Conservation (phyloP, 1,140 invertebrate species). For the Pseudomyrmex dendroicus region DNA sequence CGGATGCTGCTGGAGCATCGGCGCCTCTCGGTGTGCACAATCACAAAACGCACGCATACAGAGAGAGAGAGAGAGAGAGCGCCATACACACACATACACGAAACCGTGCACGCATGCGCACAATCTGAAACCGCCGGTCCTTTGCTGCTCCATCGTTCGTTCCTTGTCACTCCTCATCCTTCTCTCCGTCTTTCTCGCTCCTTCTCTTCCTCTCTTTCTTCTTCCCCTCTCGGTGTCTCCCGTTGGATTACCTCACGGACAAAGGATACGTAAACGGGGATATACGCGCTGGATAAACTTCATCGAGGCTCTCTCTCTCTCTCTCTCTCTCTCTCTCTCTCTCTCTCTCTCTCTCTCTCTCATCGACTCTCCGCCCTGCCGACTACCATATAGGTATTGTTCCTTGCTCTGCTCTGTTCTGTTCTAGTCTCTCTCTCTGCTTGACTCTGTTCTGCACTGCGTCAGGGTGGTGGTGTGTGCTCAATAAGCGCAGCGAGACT, state of each 20-base stretch:
- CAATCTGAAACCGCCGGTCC: constrained; percentile 54
- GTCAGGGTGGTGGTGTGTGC: constrained; percentile 25
- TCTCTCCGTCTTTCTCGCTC: constrained; percentile 14
- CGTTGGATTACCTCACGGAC: constrained; percentile 69
- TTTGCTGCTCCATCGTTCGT: constrained; percentile 29
- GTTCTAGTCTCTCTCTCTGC: constrained; percentile 7
- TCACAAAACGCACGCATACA: constrained; percentile 1
- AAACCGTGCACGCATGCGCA: constrained; percentile 46
- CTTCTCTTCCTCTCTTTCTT: constrained; percentile 6
- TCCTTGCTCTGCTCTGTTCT: constrained; percentile 33
- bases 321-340: not conserved
- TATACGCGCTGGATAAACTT: constrained; percentile 62
- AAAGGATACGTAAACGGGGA: constrained; percentile 71
- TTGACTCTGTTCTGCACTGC: constrained; percentile 39
- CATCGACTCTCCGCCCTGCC: not conserved
- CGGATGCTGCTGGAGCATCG: constrained; percentile 38
- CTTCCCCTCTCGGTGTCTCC: constrained; percentile 29
- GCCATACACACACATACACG: constrained; percentile 3
- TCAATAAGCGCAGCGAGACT: constrained; percentile 40
- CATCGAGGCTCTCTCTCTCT: constrained; percentile 25
- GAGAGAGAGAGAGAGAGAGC: too few relatives aligned
- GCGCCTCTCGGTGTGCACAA: constrained; percentile 28
- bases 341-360: constrained; percentile 10
- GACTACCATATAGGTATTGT: constrained; percentile 54
- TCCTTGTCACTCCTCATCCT: constrained; percentile 18